Base-by-base conservation (phyloP, 2,888 invertebrate species). In the Chloroclystis v-ata region DNA sequence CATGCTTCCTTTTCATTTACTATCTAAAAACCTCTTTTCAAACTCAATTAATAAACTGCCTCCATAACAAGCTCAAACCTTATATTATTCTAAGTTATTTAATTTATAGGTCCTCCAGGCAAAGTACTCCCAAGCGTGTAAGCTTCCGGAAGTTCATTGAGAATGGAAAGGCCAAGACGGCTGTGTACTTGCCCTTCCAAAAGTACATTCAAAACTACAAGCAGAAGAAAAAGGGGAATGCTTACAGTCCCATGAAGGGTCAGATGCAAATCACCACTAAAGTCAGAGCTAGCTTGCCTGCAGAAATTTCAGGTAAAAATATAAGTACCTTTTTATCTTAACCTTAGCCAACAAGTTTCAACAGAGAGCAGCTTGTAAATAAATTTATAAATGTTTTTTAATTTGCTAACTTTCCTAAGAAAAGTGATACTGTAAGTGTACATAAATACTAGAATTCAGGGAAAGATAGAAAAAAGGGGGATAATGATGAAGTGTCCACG, bases 151-250 rank as follows among this genome's bases (percentile, higher is more conserved):
- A 81, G 58, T 72, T 86, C 42, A 78, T 87, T 54, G 86, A 89
- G 59, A 88, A 83, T 58, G 79, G 78, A 16, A 78, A 79, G 52
- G 79, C 78, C 8, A 82, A 85, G 64, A 85, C 83, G 9, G 83
- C 88, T 7, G 89, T 89, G 49, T 93, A 93, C 63, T 90, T 92
- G 89, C 92, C 93, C 8, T 93, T 93, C 63, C 89, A 76, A 49
- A 85, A 84, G 50, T 80, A 82, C 49, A 79, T 84, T 37, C 79
- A 86, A 52, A 85, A 74, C 49, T 85, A 84, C 52, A 82, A 77
- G 57, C 67, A 73, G 8, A 86, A 85, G 61, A 86, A 82, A 57
- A 85, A 82, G 52, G 54, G 65, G 0, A 71, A 65, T 38, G 65
- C 67, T 24, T 85, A 86, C 54, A 84, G 82, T 41, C 85, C 84